Evolutionary conservation across 2,888 invertebrate genomes (phyloP), one percentile per base, ranked within the genome.

Genomic region (Netelia fuscicornis): DNA sequence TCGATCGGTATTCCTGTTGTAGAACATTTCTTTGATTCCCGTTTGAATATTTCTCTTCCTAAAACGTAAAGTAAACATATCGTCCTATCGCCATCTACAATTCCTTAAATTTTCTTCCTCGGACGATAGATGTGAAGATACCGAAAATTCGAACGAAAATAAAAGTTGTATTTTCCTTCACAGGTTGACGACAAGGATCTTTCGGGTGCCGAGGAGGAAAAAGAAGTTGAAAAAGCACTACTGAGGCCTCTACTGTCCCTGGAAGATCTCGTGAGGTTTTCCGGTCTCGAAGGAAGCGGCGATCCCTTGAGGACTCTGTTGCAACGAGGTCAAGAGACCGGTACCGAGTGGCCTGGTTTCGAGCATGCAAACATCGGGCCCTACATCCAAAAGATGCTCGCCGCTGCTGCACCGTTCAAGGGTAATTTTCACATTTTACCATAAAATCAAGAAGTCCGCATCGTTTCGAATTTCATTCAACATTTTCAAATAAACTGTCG

Each of bases 181-280:
- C 91, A 95, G 93, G 95, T 95, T 89, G 96, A 95, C 89, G 95
- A 95, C 75, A 95, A 95, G 90, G 95, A 95, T 90, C 92, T 95
- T 85, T 95, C 95, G 75, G 95, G 95, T 25, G 95, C 95, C 75
- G 95, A 95, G 90, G 95, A 95, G 90, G 95, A 95, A 90, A 95
- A 95, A 90, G 95, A 95, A 92, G 95, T 95, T 76, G 95, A 95
- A 90, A 95, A 95, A 90, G 95, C 95, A 44, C 91, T 95, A 86
- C 94, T 95, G 91, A 95, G 95, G 88, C 95, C 95, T 48, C 90
- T 95, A 87, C 92, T 95, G 78, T 95, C 95, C 67, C 93, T 95
- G 91, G 95, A 96, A 90, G 95, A 96, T 92, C 94, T 96, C 90
- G 92, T 96, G 81, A 93, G 95, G 89, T 94, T 96, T 87, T 94